Conservation (phyloP, 2,113 vertebrate species). For the Recurvirostra avosetta region DNA sequence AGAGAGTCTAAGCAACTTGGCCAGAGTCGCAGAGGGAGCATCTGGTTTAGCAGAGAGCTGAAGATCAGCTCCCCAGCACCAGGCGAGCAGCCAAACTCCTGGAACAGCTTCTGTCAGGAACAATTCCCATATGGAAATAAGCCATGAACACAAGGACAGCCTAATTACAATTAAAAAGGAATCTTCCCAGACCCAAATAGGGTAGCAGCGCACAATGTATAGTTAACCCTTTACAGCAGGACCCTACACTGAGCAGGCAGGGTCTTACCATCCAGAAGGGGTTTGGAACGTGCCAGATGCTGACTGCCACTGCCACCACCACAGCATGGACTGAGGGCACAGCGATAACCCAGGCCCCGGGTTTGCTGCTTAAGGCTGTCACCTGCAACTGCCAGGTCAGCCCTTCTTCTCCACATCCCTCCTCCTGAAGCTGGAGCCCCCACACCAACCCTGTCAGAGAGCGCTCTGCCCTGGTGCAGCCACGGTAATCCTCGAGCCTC, state of each 20-base stretch:
- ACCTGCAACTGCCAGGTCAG: not conserved
- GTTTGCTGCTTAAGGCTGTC: not conserved
- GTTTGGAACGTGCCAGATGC: not conserved
- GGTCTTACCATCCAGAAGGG: not conserved
- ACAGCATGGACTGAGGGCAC: not conserved
- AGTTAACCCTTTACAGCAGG: not conserved
- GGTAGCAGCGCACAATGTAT: fast-evolving
- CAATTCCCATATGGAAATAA: constrained; percentile 37
- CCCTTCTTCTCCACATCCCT: not conserved
- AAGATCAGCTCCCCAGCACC: not conserved
- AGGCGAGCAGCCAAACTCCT: constrained; percentile 48
- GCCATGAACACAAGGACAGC: constrained; percentile 24
- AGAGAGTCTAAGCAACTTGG: not conserved
- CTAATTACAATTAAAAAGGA: constrained; percentile 60
- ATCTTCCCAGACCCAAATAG: not conserved
- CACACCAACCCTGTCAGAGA: not conserved
- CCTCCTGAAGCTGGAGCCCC: not conserved
- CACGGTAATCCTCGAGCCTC: not conserved
- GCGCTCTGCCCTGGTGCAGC: not conserved
- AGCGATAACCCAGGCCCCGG: fast-evolving
- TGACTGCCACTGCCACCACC: not conserved
- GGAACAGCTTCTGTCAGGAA: constrained; percentile 55
- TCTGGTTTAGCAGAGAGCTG: constrained; percentile 24
- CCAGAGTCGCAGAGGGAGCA: not conserved
- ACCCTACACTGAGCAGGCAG: not conserved